A percentile compares a stretch with the other conserved stretches of the same genome.
Conservation (phyloP, 2,113 vertebrate species). For the Tricholaema leucomelas region DNA sequence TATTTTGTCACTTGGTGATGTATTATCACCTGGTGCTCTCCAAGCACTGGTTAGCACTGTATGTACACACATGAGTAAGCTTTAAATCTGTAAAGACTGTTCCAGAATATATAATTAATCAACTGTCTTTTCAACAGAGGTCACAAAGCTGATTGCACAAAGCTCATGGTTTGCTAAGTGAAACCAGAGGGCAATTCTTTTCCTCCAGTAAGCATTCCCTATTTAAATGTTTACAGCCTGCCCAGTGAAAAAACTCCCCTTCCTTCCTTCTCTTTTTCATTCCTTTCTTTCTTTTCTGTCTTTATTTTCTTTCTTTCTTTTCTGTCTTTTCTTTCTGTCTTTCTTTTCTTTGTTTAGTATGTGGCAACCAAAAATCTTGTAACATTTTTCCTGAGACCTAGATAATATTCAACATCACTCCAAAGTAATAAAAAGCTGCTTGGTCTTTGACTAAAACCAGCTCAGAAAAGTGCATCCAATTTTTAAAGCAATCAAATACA, state of each 20-base stretch:
- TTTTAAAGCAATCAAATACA: neutral
- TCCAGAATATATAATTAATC: neutral
- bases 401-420: neutral
- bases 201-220: neutral
- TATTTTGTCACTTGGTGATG: neutral
- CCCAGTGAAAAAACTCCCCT: neutral
- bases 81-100: neutral
- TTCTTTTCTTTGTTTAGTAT: neutral
- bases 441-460: slow-evolving; percentile 4
- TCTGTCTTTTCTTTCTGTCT: too few relatives aligned
- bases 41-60: neutral
- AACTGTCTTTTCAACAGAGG: neutral
- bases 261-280: too few relatives aligned
- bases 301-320: too few relatives aligned
- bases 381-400: neutral
- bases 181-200: neutral
- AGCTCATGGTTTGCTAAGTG: slow-evolving; percentile 13
- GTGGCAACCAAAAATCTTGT: slow-evolving; percentile 4
- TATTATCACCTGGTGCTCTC: neutral
- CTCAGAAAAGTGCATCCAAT: neutral
- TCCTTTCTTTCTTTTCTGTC: too few relatives aligned
- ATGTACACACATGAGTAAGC: rapidly evolving
- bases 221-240: neutral
- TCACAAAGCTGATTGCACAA: neutral
- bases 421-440: neutral